A percentile compares a stretch with the other conserved stretches of the same genome.
These are phyloP conservation scores for Crambe crambe DNA, from an alignment of 37 sponge, comb jelly and placozoan species.

Conservation along the genomic window DNA sequence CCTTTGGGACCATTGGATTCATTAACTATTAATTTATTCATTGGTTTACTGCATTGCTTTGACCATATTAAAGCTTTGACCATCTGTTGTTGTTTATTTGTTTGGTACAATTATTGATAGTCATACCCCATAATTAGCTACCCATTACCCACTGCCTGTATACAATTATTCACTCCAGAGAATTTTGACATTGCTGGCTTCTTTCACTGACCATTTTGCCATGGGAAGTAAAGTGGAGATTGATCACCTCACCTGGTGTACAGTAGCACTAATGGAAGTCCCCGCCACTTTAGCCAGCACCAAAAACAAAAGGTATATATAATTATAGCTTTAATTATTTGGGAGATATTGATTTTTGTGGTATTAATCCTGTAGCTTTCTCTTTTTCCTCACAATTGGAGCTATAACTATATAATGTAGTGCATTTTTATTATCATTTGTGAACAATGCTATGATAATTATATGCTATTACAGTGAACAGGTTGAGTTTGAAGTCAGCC, in stretches of 20 bases:
- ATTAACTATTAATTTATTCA: too few relatives aligned
- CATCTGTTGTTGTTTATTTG: too few relatives aligned
- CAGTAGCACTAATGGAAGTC: neutral
- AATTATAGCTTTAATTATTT: too few relatives aligned
- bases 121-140: too few relatives aligned
- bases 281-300: neutral
- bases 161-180: neutral
- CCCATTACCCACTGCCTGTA: too few relatives aligned
- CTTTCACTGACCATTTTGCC: neutral
- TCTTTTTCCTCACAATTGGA: neutral
- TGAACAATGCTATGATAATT: neutral
- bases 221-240: neutral
- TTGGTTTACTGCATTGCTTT: too few relatives aligned
- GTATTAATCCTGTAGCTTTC: neutral
- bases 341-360: neutral
- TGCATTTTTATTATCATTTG: neutral
- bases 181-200: neutral
- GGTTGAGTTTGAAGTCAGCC: neutral
- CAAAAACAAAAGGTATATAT: neutral
- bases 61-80: too few relatives aligned
- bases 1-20: too few relatives aligned
- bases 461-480: neutral
- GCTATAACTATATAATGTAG: neutral
- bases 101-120: too few relatives aligned
- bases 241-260: conserved; percentile 13